These are phyloP conservation scores for Dendrolimus pini DNA, from an alignment of 2,888 invertebrate species.

Conservation along the genomic window DNA sequence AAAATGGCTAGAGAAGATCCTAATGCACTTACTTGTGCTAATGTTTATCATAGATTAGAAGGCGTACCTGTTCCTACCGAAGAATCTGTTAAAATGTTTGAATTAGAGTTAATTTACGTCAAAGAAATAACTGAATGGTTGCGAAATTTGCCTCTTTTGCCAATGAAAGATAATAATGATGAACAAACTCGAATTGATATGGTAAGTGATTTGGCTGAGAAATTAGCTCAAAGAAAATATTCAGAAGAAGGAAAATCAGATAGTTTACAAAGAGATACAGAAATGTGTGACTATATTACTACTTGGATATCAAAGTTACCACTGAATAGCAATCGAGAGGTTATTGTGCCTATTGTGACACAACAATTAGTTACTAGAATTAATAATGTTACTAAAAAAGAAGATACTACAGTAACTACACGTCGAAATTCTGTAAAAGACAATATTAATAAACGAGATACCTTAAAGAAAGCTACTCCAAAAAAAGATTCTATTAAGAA, in stretches of 20 bases:
- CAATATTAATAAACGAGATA: constrained; percentile 2
- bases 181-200: constrained; percentile 22
- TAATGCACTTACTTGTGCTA: constrained; percentile 18
- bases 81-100: constrained; percentile 28
- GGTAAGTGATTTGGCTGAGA: constrained; percentile 39
- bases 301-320: constrained; percentile 39
- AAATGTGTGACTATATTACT: constrained; percentile 29
- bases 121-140: constrained; percentile 50
- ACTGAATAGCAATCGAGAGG: constrained; percentile 26
- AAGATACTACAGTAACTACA: neutral
- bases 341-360: constrained; percentile 26
- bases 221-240: constrained; percentile 25
- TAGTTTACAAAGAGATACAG: constrained; percentile 16
- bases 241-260: constrained; percentile 14
- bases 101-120: constrained; percentile 32
- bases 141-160: constrained; percentile 38
- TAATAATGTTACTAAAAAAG: constrained; percentile 20
- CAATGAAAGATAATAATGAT: constrained; percentile 18
- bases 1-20: constrained; percentile 26
- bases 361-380: constrained; percentile 41
- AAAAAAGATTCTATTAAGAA: constrained; percentile 1
- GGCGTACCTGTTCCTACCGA: constrained; percentile 24
- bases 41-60: constrained; percentile 28
- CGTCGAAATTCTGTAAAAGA: neutral
- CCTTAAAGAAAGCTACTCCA: constrained; percentile 1